Percentiles rank a stretch among this genome's conserved stretches.
Evolutionary conservation across 2,113 vertebrate genomes (phyloP).

Genomic region (Mionectes macconnelli): DNA sequence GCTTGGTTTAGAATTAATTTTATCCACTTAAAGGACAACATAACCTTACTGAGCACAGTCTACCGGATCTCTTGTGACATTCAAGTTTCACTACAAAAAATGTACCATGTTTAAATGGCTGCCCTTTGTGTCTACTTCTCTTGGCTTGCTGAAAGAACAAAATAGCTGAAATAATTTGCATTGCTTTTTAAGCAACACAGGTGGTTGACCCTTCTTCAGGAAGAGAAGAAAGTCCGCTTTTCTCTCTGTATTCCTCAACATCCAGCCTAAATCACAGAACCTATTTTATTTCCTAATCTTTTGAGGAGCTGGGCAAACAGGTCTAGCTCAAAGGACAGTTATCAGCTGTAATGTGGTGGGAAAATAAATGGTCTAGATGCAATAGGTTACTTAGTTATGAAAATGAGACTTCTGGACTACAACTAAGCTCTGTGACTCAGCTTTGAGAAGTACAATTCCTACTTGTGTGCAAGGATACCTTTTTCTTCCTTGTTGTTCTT

Average conservation of each 20-base stretch:
- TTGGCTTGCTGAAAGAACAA: background rate
- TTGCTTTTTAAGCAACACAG: background rate
- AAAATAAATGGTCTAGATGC: background rate
- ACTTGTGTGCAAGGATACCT: background rate
- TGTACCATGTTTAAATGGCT: background rate
- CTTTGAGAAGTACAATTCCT: background rate
- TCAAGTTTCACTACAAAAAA: background rate
- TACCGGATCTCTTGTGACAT: background rate
- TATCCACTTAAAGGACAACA: background rate
- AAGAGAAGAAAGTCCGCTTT: background rate
- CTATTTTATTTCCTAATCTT: background rate
- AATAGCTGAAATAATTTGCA: background rate
- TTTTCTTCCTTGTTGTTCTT: slow-evolving; percentile 67
- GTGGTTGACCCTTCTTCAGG: background rate
- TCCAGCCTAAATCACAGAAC: background rate
- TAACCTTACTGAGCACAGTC: background rate
- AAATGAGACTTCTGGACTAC: background rate
- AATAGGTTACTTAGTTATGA: background rate
- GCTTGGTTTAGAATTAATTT: background rate
- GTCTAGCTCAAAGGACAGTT: background rate
- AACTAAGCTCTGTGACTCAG: background rate
- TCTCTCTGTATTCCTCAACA: background rate
- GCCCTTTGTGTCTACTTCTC: background rate
- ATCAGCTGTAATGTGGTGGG: background rate
- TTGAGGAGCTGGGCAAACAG: background rate